Conservation (phyloP, 2,797 vertebrate genomes). For the Clarias platycephalus region DNA sequence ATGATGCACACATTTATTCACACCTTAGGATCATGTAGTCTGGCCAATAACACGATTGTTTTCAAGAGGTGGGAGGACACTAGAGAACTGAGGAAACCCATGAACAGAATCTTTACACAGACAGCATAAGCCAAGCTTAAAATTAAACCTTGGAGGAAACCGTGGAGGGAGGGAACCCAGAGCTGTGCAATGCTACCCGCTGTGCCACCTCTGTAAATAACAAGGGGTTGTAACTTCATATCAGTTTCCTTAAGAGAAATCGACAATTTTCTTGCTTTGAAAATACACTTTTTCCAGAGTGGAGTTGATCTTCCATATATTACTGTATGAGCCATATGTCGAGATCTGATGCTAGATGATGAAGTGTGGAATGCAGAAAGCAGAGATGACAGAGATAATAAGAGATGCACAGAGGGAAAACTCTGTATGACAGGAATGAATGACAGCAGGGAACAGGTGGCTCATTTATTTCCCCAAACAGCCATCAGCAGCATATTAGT, state of each 20-base stretch:
- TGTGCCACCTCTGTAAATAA: background rate
- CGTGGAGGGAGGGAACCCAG: background rate
- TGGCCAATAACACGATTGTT: background rate
- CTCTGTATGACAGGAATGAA: constrained; percentile 71
- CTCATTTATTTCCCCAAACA: constrained; percentile 37
- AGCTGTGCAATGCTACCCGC: background rate
- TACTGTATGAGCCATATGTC: constrained; percentile 52
- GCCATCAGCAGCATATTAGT: constrained; percentile 29
- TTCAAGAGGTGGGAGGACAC: background rate
- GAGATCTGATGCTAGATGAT: constrained; percentile 78
- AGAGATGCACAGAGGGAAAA: constrained; percentile 60
- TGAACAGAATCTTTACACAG: background rate
- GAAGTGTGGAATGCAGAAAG: constrained; percentile 81
- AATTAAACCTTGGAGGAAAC: background rate
- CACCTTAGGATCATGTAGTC: background rate
- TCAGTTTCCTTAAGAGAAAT: background rate
- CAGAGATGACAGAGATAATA: constrained; percentile 85
- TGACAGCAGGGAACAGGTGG: constrained; percentile 72
- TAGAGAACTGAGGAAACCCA: background rate
- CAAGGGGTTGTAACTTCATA: background rate
- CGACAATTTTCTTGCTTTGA: background rate
- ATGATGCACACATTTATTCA: background rate
- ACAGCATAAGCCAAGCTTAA: background rate
- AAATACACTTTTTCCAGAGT: background rate
- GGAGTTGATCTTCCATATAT: constrained; percentile 18